Evolutionary conservation across 2,797 vertebrate genomes (phyloP).

Genomic region (Cyprinella venusta): DNA sequence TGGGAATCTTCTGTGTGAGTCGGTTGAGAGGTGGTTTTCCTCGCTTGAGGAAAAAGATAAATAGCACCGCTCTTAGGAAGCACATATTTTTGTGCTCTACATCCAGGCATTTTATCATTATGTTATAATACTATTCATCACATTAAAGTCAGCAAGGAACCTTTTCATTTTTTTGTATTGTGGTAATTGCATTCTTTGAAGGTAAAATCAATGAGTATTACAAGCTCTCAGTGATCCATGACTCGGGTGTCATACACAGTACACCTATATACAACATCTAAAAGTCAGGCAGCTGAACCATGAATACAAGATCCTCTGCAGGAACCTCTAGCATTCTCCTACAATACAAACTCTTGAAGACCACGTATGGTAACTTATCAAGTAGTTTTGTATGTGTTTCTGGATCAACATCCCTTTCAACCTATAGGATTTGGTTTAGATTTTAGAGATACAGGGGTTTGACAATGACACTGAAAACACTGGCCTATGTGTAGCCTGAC

Average conservation of each 20-base stretch:
- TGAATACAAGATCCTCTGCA: neutral
- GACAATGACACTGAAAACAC: neutral
- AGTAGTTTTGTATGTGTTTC: neutral
- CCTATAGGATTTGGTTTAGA: neutral
- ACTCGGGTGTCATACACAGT: neutral
- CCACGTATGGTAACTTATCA: neutral
- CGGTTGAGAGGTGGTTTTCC: neutral
- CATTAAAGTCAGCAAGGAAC: neutral
- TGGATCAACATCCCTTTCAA: neutral
- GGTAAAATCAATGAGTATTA: constrained; percentile 17
- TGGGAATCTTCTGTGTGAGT: constrained; percentile 1
- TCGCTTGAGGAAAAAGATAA: constrained; percentile 6
- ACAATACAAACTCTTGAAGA: neutral
- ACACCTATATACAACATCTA: constrained; percentile 1
- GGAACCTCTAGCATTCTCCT: neutral
- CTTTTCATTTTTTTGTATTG: neutral
- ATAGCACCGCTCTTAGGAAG: neutral
- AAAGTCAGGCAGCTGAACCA: neutral
- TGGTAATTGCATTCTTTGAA: constrained; percentile 18
- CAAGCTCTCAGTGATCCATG: neutral
- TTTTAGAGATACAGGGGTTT: neutral
- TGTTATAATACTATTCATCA: constrained; percentile 12
- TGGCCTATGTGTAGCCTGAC: neutral
- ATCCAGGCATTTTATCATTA: neutral
- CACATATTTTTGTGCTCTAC: neutral